Evolutionary conservation across 2,888 invertebrate genomes (phyloP), one percentile per base, ranked within the genome.

Genomic region (Epsilonema sp.): DNA sequence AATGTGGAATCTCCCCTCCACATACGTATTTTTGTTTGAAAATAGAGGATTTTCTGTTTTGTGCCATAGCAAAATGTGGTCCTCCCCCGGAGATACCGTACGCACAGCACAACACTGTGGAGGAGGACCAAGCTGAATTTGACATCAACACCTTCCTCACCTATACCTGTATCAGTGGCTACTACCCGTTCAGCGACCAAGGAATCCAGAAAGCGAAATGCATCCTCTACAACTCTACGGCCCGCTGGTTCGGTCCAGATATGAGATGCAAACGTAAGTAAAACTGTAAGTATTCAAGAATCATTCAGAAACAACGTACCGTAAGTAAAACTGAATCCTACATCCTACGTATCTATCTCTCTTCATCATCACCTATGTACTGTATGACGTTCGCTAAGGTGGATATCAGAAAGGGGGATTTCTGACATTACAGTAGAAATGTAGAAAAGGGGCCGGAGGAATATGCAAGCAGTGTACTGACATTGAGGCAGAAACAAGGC

Each of bases 221-320:
- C 65, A 71, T 90, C 53, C 79, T 83, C 50, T 83, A 85, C 57
- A 83, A 86, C 71, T 1, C 89, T 31, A 53, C 61, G 20, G 60
- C 90, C 1, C 82, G 82, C 54, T 97, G 94, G 94, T 89, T 84
- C 60, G 94, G 94, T 1, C 92, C 92, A 1, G 86, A 90, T 59
- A 82, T 97, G 58, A 79, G 80, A 51, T 97, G 94, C 65, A 83
- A 85, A 75, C 86, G 90, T 80, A 71, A 78, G 76, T 75, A 31
- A 31, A n/a, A n/a, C n/a, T n/a, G n/a, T n/a, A n/a, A n/a, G n/a
- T n/a, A n/a, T n/a, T n/a, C n/a, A n/a, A n/a, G n/a, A n/a, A n/a
- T n/a, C n/a, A n/a, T n/a, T n/a, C n/a, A n/a, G n/a, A n/a, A n/a
- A n/a, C n/a, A n/a, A n/a, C n/a, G n/a, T n/a, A n/a, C n/a, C n/a